Percentiles rank a stretch among this genome's conserved stretches.
phyloP scores from a whole-genome alignment of 2,113 vertebrate species.

The Lipophrys pholis region DNA sequence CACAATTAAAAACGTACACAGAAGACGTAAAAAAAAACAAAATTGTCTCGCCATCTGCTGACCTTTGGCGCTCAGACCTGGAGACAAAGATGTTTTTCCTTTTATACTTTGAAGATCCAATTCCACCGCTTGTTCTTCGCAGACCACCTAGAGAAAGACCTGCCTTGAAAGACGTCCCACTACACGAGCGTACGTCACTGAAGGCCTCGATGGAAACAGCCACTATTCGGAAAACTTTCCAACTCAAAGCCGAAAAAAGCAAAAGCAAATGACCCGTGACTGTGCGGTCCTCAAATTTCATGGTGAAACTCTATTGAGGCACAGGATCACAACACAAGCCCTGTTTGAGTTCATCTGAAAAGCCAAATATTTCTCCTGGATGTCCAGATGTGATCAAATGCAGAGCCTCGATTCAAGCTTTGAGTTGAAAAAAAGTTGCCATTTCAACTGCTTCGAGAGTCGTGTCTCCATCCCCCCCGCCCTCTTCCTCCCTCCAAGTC shows the following conservation, averaged over 20 bases:
- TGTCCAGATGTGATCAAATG: slow-evolving; percentile 62
- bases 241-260: slow-evolving; percentile 83
- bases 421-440: slow-evolving; percentile 88
- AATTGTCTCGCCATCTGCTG: slow-evolving; percentile 55
- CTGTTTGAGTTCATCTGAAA: slow-evolving; percentile 47
- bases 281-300: slow-evolving; percentile 37
- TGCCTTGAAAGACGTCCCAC: slow-evolving; percentile 77
- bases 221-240: slow-evolving; percentile 83
- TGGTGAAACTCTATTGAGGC: slow-evolving; percentile 39
- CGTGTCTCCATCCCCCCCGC: slow-evolving; percentile 53
- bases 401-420: slow-evolving; percentile 85
- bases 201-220: slow-evolving; percentile 65
- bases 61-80: slow-evolving; percentile 85
- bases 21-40: slow-evolving; percentile 24
- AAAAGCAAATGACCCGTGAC: slow-evolving; percentile 50
- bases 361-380: slow-evolving; percentile 44
- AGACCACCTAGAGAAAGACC: slow-evolving; percentile 85
- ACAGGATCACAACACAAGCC: slow-evolving; percentile 40
- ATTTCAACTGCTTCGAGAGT: slow-evolving; percentile 82
- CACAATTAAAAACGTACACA: slow-evolving; percentile 61
- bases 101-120: slow-evolving; percentile 44
- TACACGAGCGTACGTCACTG: slow-evolving; percentile 57
- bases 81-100: slow-evolving; percentile 80
- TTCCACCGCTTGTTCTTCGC: slow-evolving; percentile 62
- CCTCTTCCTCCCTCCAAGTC: slow-evolving; percentile 73